Percentiles rank a stretch among this genome's conserved stretches.
These are phyloP conservation scores for Dromaius novaehollandiae DNA, from an alignment of 2,113 vertebrate species.

Conservation along the genomic window DNA sequence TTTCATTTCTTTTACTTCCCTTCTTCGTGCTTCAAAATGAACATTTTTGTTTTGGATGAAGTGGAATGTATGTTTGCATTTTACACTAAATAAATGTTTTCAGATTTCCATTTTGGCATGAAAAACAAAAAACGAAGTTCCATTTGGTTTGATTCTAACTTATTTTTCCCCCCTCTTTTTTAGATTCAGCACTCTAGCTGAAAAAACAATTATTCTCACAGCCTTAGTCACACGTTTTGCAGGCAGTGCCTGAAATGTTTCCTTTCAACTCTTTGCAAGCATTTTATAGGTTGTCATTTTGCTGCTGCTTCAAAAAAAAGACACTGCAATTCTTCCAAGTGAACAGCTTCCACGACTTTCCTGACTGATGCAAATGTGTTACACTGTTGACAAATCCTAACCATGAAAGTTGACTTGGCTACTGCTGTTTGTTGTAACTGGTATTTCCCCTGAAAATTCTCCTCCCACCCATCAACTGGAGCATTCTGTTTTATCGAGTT, in stretches of 20 bases:
- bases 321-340: conserved; percentile 59
- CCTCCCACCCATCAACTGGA: not conserved
- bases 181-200: conserved; percentile 62
- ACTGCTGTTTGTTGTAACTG: conserved; percentile 21
- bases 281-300: conserved; percentile 72
- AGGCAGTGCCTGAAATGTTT: conserved; percentile 67
- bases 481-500: not conserved
- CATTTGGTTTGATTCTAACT: conserved; percentile 70
- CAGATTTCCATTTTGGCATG: conserved; percentile 71
- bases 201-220: conserved; percentile 69
- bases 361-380: conserved; percentile 68
- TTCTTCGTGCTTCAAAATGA: conserved; percentile 57
- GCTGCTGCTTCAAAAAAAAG: conserved; percentile 64
- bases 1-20: conserved; percentile 46
- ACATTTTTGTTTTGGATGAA: conserved; percentile 72
- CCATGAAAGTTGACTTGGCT: conserved; percentile 58
- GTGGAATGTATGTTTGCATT: conserved; percentile 72
- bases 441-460: conserved; percentile 56
- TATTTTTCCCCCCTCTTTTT: conserved; percentile 63
- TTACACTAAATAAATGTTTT: conserved; percentile 74
- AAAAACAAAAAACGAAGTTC: conserved; percentile 65
- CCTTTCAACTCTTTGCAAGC: conserved; percentile 65
- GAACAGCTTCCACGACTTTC: conserved; percentile 62
- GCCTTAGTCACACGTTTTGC: conserved; percentile 68
- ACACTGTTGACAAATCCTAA: conserved; percentile 65